phyloP scores from a whole-genome alignment of 92 coral and sea anemone genomes.

The Meandrina meandrites region DNA sequence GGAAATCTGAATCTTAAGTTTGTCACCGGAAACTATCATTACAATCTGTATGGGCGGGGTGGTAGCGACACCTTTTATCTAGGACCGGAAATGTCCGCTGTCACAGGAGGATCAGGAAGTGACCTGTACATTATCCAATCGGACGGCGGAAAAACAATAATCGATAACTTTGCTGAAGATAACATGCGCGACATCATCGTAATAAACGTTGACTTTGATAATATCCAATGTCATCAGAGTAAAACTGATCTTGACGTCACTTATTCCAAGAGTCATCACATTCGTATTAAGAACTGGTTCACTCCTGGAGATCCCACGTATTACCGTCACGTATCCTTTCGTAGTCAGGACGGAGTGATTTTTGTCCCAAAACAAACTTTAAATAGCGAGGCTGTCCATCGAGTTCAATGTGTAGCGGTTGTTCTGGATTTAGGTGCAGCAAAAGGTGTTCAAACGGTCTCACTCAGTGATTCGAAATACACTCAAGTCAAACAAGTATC shows the following conservation, averaged over 20 bases:
- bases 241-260: slow-evolving; percentile 35
- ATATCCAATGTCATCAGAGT: slow-evolving; percentile 36
- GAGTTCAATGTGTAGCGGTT: slow-evolving; percentile 43
- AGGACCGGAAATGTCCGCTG: slow-evolving; percentile 56
- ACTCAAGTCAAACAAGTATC: slow-evolving; percentile 44
- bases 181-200: slow-evolving; percentile 45
- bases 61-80: slow-evolving; percentile 58
- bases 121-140: slow-evolving; percentile 57
- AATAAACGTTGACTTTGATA: slow-evolving; percentile 34
- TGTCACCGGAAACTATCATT: slow-evolving; percentile 53
- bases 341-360: slow-evolving; percentile 56
- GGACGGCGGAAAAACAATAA: slow-evolving; percentile 59
- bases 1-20: slow-evolving; percentile 25
- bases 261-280: slow-evolving; percentile 44
- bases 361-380: slow-evolving; percentile 1
- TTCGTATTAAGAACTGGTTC: slow-evolving; percentile 67
- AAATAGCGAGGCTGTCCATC: no score
- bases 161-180: slow-evolving; percentile 67
- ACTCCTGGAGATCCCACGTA: slow-evolving; percentile 35
- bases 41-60: slow-evolving; percentile 64
- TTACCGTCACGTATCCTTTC: slow-evolving; percentile 59
- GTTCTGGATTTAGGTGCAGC: slow-evolving; percentile 26
- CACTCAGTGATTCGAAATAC: background rate
- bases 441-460: background rate
- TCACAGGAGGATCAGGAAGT: slow-evolving; percentile 56